A percentile compares a stretch with the other conserved stretches of the same genome.
phyloP scores from a whole-genome alignment of 2,888 invertebrate species.

The Melanophora roralis region DNA sequence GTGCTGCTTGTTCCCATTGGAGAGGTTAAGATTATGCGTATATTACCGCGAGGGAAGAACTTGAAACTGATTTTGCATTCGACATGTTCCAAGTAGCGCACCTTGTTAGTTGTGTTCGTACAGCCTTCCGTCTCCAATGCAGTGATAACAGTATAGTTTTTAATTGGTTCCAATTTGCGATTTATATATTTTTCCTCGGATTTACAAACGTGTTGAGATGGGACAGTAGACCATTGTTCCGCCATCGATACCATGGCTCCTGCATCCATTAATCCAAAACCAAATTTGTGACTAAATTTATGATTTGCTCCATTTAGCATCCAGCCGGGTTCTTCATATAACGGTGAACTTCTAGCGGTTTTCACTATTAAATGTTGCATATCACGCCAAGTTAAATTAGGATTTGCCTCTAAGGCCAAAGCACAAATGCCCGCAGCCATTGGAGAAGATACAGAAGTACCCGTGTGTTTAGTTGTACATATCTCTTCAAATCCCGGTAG shows the following conservation, averaged over 20 bases:
- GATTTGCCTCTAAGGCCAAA: constrained; percentile 94
- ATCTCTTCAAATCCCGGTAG: constrained; percentile 90
- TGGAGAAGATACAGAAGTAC: constrained; percentile 96
- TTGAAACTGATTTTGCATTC: constrained; percentile 95
- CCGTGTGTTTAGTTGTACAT: constrained; percentile 94
- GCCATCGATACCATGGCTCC: constrained; percentile 94
- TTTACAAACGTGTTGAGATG: constrained; percentile 97
- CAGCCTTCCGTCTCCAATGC: constrained; percentile 96
- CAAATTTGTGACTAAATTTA: constrained; percentile 97
- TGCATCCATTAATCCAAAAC: constrained; percentile 99
- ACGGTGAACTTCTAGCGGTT: constrained; percentile 90
- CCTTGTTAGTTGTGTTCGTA: constrained; percentile 90
- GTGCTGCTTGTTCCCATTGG: constrained; percentile 96
- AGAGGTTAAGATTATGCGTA: constrained; percentile 91
- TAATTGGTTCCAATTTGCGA: constrained; percentile 85
- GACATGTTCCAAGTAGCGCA: constrained; percentile 95
- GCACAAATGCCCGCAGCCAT: constrained; percentile 96
- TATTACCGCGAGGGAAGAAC: constrained; percentile 95
- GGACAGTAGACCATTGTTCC: constrained; percentile 95
- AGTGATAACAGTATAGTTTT: constrained; percentile 85
- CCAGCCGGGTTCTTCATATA: constrained; percentile 96
- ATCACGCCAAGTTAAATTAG: constrained; percentile 96
- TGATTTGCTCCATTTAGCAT: constrained; percentile 94
- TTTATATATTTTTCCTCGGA: constrained; percentile 92
- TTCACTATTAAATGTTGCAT: constrained; percentile 97